Conservation (phyloP, 2,888 invertebrate genomes). For the Tetramorium bicarinatum region DNA sequence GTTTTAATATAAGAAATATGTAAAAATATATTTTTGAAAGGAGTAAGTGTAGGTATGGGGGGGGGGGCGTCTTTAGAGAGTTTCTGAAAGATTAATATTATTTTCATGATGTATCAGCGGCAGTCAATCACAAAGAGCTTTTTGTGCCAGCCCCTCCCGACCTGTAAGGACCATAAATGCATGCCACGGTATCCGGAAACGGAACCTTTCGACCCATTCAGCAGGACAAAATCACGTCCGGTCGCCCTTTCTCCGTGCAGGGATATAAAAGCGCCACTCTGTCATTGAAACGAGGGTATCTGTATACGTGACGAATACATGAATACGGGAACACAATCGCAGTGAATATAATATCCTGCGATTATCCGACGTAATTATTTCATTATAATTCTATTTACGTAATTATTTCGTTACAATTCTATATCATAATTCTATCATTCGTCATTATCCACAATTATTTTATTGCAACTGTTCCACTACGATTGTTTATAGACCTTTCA, state of each 20-base stretch:
- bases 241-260: constrained; percentile 53
- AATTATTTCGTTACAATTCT: constrained; percentile 37
- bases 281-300: constrained; percentile 55
- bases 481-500: not conserved
- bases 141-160: not conserved
- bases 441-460: constrained; percentile 9
- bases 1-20: not conserved
- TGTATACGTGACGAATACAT: not conserved
- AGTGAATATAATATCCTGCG: not conserved
- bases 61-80: not conserved
- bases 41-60: not conserved
- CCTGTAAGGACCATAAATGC: constrained; percentile 77
- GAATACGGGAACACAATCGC: not conserved
- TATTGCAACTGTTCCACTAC: not conserved
- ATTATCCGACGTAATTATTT: constrained; percentile 31
- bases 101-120: not conserved
- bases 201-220: constrained; percentile 70
- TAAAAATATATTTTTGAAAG: constrained; percentile 6
- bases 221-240: constrained; percentile 69
- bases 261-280: constrained; percentile 46
- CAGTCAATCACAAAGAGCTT: not conserved
- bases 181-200: constrained; percentile 72
- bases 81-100: not conserved
- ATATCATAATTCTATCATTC: not conserved
- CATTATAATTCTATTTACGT: not conserved